Evolutionary conservation across 2,113 vertebrate species (phyloP), one percentile per base, ranked within the genome.

Genomic region (Pteruthius melanotis): DNA sequence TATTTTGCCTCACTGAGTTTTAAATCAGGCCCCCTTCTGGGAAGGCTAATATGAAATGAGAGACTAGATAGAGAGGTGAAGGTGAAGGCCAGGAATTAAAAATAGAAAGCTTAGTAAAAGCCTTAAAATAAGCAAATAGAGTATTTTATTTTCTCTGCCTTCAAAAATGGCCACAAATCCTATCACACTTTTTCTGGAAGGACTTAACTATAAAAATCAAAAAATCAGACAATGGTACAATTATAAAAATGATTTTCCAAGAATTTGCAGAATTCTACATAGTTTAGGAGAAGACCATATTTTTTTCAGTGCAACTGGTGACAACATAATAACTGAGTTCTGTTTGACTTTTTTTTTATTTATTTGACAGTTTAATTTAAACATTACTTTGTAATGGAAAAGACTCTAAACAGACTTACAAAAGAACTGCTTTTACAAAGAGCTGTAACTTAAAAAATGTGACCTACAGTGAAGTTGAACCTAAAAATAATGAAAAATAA

Each of bases 381-480:
- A 87, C 77, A 47, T 85, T 88, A 78, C 83, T 95, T 92, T 81
- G 53, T 60, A 54, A 78, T 39, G 66, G 64, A 86, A 96, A 65
- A 94, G 3, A 30, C 65, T 71, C 40, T 24, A 47, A 78, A 70
- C 14, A 69, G 57, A 44, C 23, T 70, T 57, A 63, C 1, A 69
- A 42, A 15, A 69, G 8, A 80, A 79, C 9, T 23, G 19, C 11
- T 77, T 69, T 74, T 56, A 91, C 23, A 28, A 74, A 70, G 15
- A 90, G 33, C 49, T 74, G 17, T 35, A 70, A 60, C 20, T 82
- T 61, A 57, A 83, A 59, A 77, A 81, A 90, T 12, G 13, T 79
- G 60, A 81, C 7, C 17, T 71, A 47, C 14, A 81, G 82, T 81
- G 84, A 89, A 95, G 84, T 33, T 94, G 90, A 78, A 28, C 3